Percentiles rank a stretch among this genome's conserved stretches.
Conservation (phyloP, 92 coral and sea anemone species). For the Siderastrea siderea region DNA sequence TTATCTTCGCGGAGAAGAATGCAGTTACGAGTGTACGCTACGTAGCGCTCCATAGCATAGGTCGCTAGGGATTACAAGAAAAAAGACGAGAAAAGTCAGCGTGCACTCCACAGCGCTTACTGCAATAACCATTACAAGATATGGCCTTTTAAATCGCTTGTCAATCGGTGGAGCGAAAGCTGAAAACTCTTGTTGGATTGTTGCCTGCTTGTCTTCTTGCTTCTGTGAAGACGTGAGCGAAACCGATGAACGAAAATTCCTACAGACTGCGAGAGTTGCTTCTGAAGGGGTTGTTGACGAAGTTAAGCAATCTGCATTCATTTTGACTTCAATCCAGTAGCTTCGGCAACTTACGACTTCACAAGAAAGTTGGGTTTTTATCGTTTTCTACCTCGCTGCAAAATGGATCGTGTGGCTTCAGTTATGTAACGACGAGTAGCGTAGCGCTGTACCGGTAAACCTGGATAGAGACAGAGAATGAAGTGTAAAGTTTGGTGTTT, state of each 20-base stretch:
- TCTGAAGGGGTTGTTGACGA: background rate
- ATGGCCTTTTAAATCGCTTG: slow-evolving; percentile 22
- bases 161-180: slow-evolving; percentile 25
- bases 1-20: slow-evolving; percentile 87
- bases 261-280: slow-evolving; percentile 30
- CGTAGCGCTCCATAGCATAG: slow-evolving; percentile 52
- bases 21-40: slow-evolving; percentile 73
- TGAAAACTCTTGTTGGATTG: background rate
- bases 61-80: slow-evolving; percentile 73
- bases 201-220: background rate
- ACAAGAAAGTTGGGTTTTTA: background rate
- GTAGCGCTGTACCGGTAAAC: no score
- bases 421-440: no score
- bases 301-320: slow-evolving; percentile 7
- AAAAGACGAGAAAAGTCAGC: slow-evolving; percentile 60
- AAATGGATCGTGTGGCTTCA: no score
- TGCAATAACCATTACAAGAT: slow-evolving; percentile 19
- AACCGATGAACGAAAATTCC: background rate
- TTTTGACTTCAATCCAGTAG: background rate
- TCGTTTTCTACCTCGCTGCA: background rate
- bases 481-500: no score
- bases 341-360: background rate
- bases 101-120: slow-evolving; percentile 25
- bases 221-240: background rate
- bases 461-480: no score